These are phyloP conservation scores for Chaetodon trifasciatus DNA, from an alignment of 2,797 vertebrate genomes.

Conservation along the genomic window DNA sequence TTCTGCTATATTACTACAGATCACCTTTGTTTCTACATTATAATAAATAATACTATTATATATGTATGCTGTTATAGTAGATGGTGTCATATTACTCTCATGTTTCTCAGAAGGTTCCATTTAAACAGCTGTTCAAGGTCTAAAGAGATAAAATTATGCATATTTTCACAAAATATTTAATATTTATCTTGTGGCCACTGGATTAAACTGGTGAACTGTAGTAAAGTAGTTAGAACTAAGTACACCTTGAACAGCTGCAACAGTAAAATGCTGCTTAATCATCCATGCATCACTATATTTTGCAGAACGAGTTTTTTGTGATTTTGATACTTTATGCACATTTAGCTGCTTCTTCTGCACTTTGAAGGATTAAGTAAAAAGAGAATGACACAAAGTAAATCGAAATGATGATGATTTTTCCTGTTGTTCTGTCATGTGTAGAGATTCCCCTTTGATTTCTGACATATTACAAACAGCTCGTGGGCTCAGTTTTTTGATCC, in stretches of 20 bases:
- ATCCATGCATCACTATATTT: neutral
- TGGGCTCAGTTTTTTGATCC: constrained; percentile 34
- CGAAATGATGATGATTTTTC: neutral
- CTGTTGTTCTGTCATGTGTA: neutral
- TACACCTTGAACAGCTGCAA: neutral
- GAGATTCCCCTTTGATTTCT: constrained; percentile 24
- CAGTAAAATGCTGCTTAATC: neutral
- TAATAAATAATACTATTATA: too few species aligned
- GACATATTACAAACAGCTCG: constrained; percentile 26
- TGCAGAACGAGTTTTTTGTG: neutral
- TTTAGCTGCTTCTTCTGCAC: neutral
- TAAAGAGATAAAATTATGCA: neutral
- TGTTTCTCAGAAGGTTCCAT: too few species aligned
- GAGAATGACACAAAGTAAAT: neutral
- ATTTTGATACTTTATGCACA: neutral
- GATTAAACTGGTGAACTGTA: neutral
- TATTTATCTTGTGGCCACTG: neutral
- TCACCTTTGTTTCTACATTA: too few species aligned
- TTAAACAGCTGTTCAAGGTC: neutral
- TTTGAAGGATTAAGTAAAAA: neutral
- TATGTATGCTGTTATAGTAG: too few species aligned
- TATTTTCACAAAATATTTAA: neutral
- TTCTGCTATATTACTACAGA: neutral
- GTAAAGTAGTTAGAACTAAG: neutral
- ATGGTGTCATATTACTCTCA: too few species aligned